Percentiles rank a stretch among this genome's conserved stretches.
These are phyloP conservation scores for Petromus typicus DNA, from an alignment of 2,113 vertebrate species.

Conservation along the genomic window DNA sequence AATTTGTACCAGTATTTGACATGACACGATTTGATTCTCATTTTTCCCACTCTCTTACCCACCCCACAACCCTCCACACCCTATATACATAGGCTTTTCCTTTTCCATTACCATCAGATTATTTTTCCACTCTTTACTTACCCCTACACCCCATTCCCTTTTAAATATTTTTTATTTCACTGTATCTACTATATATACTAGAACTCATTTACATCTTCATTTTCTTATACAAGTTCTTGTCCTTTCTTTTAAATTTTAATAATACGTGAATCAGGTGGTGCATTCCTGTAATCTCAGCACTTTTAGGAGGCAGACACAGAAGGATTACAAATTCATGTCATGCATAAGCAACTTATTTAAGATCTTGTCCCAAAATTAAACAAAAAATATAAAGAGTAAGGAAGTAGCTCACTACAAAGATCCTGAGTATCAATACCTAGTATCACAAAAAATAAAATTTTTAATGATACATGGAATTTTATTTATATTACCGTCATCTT, in stretches of 20 bases:
- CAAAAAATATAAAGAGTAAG: not conserved
- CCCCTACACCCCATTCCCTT: no score
- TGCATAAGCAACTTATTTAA: not conserved
- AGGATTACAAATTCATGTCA: not conserved
- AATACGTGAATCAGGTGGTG: not conserved
- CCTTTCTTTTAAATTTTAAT: not conserved
- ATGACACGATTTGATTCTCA: no score
- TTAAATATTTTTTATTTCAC: no score
- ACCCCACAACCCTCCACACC: no score
- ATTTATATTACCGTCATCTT: slow-evolving; percentile 51
- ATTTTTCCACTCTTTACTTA: no score
- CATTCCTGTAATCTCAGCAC: not conserved
- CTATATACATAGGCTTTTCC: no score
- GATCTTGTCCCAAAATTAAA: not conserved
- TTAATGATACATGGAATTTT: slow-evolving; percentile 17
- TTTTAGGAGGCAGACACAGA: not conserved
- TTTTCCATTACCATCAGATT: no score
- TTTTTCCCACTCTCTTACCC: no score
- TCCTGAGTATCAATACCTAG: not conserved
- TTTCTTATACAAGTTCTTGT: no score
- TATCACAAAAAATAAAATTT: not conserved
- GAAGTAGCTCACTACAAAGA: not conserved
- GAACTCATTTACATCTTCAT: no score
- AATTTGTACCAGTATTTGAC: no score
- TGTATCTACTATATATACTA: no score